Conservation (phyloP, 2,797 vertebrate genomes). For the Helarctos malayanus region DNA sequence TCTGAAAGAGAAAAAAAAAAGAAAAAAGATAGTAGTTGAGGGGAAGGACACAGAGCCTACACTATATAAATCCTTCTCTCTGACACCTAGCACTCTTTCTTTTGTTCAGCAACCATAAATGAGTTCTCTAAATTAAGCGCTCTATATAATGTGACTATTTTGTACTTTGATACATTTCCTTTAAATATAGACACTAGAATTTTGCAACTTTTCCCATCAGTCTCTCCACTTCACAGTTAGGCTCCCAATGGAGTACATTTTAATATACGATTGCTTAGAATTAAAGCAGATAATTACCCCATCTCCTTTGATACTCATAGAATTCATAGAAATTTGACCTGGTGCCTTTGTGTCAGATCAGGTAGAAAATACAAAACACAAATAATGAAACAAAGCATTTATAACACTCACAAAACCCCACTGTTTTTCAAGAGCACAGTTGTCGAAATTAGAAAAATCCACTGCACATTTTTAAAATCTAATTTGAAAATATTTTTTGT, state of each 20-base stretch:
- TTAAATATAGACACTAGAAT: neutral
- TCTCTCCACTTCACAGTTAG: neutral
- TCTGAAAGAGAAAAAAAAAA: neutral
- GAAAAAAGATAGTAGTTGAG: neutral
- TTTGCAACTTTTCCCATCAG: neutral
- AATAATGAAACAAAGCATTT: conserved; percentile 29
- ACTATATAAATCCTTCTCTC: neutral
- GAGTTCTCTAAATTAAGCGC: conserved; percentile 15
- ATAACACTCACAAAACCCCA: neutral
- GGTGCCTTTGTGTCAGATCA: neutral
- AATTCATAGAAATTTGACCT: conserved; percentile 17
- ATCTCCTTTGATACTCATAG: conserved; percentile 7
- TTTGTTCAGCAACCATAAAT: neutral
- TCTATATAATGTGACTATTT: neutral
- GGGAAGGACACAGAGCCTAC: neutral
- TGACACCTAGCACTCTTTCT: neutral
- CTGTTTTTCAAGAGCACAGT: neutral
- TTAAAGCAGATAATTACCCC: conserved; percentile 47
- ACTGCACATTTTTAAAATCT: neutral
- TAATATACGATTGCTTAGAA: conserved; percentile 52
- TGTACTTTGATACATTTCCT: neutral
- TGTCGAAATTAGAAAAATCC: conserved; percentile 12
- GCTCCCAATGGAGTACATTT: neutral
- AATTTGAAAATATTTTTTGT: conserved; percentile 43
- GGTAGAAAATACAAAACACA: conserved; percentile 36